Evolutionary conservation across 1,140 invertebrate species (phyloP).

Genomic region (Lordiphosa clarofinis): DNA sequence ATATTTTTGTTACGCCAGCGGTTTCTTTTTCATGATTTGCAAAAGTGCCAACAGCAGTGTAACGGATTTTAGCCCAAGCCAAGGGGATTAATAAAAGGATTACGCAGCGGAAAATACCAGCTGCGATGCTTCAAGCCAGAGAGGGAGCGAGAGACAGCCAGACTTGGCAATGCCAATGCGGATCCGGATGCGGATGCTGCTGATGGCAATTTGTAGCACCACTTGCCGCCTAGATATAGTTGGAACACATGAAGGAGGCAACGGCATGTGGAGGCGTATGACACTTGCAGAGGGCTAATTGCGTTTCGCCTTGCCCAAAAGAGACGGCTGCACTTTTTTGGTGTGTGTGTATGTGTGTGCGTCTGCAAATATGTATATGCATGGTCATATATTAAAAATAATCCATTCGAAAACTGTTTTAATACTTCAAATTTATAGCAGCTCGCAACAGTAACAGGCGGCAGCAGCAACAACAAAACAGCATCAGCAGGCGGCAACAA

Average conservation of each 20-base stretch:
- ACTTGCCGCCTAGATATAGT: conserved; percentile 42
- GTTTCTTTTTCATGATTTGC: conserved; percentile 63
- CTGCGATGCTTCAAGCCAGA: conserved; percentile 48
- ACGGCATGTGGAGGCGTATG: conserved; percentile 3
- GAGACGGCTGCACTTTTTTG: conserved; percentile 39
- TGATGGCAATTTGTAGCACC: conserved; percentile 69
- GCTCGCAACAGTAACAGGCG: conserved; percentile 29
- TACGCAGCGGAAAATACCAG: conserved; percentile 75
- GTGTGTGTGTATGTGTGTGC: conserved; percentile 8
- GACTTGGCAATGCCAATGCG: conserved; percentile 56
- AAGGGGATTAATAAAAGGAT: conserved; percentile 76
- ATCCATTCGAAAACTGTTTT: conserved; percentile 74
- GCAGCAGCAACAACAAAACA: conserved; percentile 21
- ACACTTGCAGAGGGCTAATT: conserved; percentile 63
- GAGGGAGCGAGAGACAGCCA: conserved; percentile 2
- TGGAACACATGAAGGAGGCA: conserved; percentile 14
- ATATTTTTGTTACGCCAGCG: conserved; percentile 31
- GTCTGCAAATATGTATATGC: conserved; percentile 30
- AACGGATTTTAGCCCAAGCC: conserved; percentile 72
- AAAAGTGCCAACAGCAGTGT: conserved; percentile 74
- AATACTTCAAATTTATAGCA: conserved; percentile 74
- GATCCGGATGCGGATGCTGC: conserved; percentile 39
- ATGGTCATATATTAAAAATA: conserved; percentile 71
- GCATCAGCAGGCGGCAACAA: conserved; percentile 11
- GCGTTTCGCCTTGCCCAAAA: conserved; percentile 38